Base-by-base conservation (phyloP, 2,797 vertebrate genomes). In the Alexandromys oeconomus region DNA sequence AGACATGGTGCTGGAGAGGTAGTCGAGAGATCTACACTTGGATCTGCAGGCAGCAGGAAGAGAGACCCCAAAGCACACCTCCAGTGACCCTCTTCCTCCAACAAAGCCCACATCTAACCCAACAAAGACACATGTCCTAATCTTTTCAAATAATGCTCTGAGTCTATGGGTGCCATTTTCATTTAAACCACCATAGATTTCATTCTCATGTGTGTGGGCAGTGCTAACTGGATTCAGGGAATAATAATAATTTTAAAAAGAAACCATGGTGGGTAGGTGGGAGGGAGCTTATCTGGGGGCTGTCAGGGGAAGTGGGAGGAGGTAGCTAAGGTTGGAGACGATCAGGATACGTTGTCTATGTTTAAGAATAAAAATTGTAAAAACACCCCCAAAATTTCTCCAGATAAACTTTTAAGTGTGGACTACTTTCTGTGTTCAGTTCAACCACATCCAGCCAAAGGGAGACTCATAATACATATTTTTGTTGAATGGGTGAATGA, bases 401-500 rank as follows among this genome's bases (percentile, higher is more conserved):
- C 25, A 74, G 73, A 48, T 48, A 77, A 13, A 27, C 21, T 61
- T 71, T 86, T 87, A n/a, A 94, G n/a, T 23, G 29, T 76, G 7
- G 34, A 73, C 29, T 86, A 10, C 34, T 77, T 92, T 88, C 65
- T 23, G n/a, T 48, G 57, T 95, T 78, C 9, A 2, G 14, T 87
- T 34, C 3, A 2, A n/a, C 57, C 57, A n/a, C 23, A 34, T 69
- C 61, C 57, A 73, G 31, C 17, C 57, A 90, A n/a, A 6, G 2
- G 37, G 12, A 85, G 74, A 59, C 34, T 43, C n/a, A 37, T 0
- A 34, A 11, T 69, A 13, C 0, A 4, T 48, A 40, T 71, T 59
- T 94, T 59, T 94, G 82, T 40, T 93, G 76, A 94, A 31, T 80
- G 27, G 69, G 40, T 25, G 79, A 71, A 10, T 63, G 54, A 71